Base-by-base conservation (phyloP, 2,888 invertebrate genomes). In the Choreutis nemorana region DNA sequence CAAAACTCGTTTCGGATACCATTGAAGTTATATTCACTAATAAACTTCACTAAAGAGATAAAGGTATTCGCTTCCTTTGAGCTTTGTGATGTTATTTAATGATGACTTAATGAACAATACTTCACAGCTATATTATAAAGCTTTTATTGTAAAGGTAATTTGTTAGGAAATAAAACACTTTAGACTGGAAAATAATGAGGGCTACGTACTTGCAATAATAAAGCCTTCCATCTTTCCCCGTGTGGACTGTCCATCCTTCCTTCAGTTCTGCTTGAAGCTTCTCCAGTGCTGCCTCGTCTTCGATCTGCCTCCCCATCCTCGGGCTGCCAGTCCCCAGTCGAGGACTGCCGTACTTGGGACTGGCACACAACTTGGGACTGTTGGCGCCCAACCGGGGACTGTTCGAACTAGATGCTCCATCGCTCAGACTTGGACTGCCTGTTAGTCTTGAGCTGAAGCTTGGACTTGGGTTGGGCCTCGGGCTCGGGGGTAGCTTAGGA, bases 161-260 rank as follows among this genome's bases (percentile, higher is more conserved):
- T 18, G 18, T 18, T 18, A 8, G 18, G 18, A 18, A 18, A 18
- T 18, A 5, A 18, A 18, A 8, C 5, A 8, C 18, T 18, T 18
- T 8, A 18, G 18, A 6, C 5, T 18, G 18, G 5, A 8, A 18
- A 18, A 18, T 6, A 18, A 18, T 8, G 18, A 8, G 8, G 18
- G 8, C 18, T 6, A 18, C 18, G 18, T 73, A 94, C 94, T 94
- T 93, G 89, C 93, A 92, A 81, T 91, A 94, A 71, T 92, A 94
- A 36, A 90, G 84, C 46, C 92, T 82, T 37, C 91, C 91, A 56
- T 90, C 90, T 48, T 86, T 85, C 55, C 86, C 87, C 35, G 84
- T 81, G 61, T 90, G 90, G n/a, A 86, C 87, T 9, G 87, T 90
- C 89, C 90, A 91, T 34, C 89, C 89, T 36, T 85, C 83, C 54